These are phyloP conservation scores for Chrysodeixis includens DNA, from an alignment of 2,888 invertebrate species.

Conservation along the genomic window DNA sequence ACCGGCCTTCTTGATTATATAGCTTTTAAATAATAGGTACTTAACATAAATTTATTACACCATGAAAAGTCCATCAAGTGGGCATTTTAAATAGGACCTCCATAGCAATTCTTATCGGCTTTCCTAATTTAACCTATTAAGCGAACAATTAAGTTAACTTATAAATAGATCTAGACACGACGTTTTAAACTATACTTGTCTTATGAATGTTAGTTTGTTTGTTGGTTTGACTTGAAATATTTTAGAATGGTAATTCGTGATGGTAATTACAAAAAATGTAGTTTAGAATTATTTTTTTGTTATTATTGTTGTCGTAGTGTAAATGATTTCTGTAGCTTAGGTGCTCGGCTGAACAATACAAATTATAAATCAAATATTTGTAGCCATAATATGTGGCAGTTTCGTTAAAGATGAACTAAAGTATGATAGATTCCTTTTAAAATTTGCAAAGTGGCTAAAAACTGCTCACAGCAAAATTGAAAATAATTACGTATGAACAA, in stretches of 20 bases:
- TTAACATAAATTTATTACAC: conserved; percentile 1
- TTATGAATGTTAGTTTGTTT: neutral
- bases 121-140: conserved; percentile 12
- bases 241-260: neutral
- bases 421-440: too few relatives aligned
- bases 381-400: too few relatives aligned
- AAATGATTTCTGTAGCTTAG: too few relatives aligned
- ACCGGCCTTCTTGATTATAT: neutral
- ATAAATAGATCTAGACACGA: conserved; percentile 9
- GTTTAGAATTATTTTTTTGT: neutral
- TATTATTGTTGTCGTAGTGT: neutral
- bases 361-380: too few relatives aligned
- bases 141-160: conserved; percentile 26
- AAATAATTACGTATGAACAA: neutral
- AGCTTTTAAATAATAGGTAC: neutral
- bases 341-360: too few relatives aligned
- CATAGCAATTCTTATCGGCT: neutral
- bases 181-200: neutral
- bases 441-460: too few relatives aligned
- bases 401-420: too few relatives aligned
- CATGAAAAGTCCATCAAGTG: neutral
- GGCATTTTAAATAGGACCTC: neutral
- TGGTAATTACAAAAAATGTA: neutral
- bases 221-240: neutral
- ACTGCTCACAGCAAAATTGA: neutral